Percentiles rank a stretch among this genome's conserved stretches.
Conservation (phyloP, 1,140 invertebrate species). For the Adoxophyes honmai region DNA sequence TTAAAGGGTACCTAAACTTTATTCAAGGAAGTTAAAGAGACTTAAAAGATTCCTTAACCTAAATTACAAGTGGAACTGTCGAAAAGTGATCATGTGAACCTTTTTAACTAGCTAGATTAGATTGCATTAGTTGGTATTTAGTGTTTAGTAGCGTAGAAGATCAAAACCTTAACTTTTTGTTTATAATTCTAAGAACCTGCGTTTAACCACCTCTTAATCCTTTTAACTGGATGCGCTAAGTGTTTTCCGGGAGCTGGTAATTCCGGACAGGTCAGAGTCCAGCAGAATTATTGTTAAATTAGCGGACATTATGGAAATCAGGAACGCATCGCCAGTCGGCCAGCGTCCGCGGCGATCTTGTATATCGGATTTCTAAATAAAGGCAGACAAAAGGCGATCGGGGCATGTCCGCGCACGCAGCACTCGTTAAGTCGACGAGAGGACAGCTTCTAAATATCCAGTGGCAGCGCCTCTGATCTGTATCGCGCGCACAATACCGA, state of each 20-base stretch:
- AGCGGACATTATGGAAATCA: slow-evolving; percentile 10
- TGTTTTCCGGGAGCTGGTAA: not conserved
- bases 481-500: slow-evolving; percentile 72
- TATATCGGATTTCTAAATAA: slow-evolving; percentile 14
- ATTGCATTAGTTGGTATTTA: no score
- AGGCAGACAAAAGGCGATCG: slow-evolving; percentile 60
- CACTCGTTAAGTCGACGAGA: slow-evolving; percentile 72
- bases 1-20: no score
- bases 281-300: slow-evolving; percentile 12
- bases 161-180: no score
- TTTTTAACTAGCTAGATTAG: no score
- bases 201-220: no score
- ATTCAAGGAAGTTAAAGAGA: no score
- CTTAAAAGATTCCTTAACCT: no score
- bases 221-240: no score
- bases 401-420: slow-evolving; percentile 61
- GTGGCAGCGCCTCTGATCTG: slow-evolving; percentile 65
- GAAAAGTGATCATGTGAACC: no score
- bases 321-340: not conserved
- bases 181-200: no score
- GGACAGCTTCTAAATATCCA: slow-evolving; percentile 74
- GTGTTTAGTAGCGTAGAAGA: no score
- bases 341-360: not conserved
- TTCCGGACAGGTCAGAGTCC: slow-evolving; percentile 7
- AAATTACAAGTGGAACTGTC: no score